Evolutionary conservation across 2,797 vertebrate genomes (phyloP), one percentile per base, ranked within the genome.

Genomic region (Esox lucius): DNA sequence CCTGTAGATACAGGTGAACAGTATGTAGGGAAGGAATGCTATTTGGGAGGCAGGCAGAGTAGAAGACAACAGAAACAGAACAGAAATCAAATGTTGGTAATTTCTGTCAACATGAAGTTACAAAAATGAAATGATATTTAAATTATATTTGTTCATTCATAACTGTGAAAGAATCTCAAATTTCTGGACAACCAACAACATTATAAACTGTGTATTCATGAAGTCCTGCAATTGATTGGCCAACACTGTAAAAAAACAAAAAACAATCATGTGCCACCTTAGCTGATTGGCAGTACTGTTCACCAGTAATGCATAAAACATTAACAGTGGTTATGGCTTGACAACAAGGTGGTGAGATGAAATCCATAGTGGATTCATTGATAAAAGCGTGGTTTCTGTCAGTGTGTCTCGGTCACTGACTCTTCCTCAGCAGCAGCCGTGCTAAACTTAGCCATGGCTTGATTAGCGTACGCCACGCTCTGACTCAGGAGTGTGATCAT

Each of bases 251-350:
- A 64, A 31, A 74, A 74, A n/a, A n/a, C n/a, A n/a, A 77, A 56
- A 78, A 61, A 84, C 81, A 83, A 82, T 84, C 73, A 19, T 61
- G 56, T 61, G 68, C 66, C 46, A 69, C 68, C 56, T 24, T 24
- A 49, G 42, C n/a, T 46, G 62, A 33, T 33, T 61, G 11, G 56
- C 9, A 7, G 28, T 16, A 15, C 13, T 24, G 22, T 46, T 69
- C 46, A 22, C n/a, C 13, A 28, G 42, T 28, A 22, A 24, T 26
- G 39, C 68, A 69, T 46, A 69, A 7, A 24, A 48, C 8, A 46
- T 46, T 35, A 46, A 35, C n/a, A 24, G 16, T 39, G 9, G 53
- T 22, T 62, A 59, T 61, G 33, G 35, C 22, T 39, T 1, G 56
- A 72, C 71, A 72, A 62, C 59, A 72, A 64, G 28, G 35, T 22